Evolutionary conservation across 2,113 vertebrate species (phyloP).

Genomic region (Tenrec ecaudatus): DNA sequence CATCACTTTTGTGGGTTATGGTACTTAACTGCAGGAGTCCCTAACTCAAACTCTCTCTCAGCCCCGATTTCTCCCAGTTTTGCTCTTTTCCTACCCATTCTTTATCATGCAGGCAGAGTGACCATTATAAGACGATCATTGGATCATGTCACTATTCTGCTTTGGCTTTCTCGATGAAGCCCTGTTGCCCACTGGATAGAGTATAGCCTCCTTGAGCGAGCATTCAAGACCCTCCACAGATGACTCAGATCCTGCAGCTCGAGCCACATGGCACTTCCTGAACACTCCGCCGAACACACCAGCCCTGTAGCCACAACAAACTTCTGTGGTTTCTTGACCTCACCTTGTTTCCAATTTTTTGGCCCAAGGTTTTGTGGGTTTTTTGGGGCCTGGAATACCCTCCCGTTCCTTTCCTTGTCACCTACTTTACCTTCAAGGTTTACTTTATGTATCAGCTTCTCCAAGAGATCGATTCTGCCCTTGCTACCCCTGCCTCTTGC

Average conservation of each 20-base stretch:
- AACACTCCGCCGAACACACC: background rate
- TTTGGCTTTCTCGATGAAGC: background rate
- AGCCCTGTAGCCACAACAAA: background rate
- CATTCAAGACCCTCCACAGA: background rate
- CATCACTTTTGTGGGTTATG: background rate
- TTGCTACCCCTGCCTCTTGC: too few relatives aligned
- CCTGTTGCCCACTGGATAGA: background rate
- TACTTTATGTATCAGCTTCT: too few relatives aligned
- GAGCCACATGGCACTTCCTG: background rate
- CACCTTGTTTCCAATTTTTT: slow-evolving; percentile 45
- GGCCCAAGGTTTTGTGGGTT: background rate
- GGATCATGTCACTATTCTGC: background rate
- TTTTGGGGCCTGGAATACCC: background rate
- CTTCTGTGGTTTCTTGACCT: slow-evolving; percentile 39
- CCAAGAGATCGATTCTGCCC: too few relatives aligned
- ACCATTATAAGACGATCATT: slow-evolving; percentile 23
- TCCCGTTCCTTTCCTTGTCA: slow-evolving; percentile 11
- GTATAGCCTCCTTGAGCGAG: background rate
- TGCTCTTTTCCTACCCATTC: background rate
- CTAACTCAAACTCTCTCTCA: background rate
- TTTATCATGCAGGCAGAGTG: background rate
- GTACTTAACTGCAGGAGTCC: background rate
- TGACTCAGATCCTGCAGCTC: background rate
- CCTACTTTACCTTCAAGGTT: slow-evolving; percentile 31
- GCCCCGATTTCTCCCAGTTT: background rate